Conservation (phyloP, 2,113 vertebrate genomes). For the Rhinichthys klamathensis region DNA sequence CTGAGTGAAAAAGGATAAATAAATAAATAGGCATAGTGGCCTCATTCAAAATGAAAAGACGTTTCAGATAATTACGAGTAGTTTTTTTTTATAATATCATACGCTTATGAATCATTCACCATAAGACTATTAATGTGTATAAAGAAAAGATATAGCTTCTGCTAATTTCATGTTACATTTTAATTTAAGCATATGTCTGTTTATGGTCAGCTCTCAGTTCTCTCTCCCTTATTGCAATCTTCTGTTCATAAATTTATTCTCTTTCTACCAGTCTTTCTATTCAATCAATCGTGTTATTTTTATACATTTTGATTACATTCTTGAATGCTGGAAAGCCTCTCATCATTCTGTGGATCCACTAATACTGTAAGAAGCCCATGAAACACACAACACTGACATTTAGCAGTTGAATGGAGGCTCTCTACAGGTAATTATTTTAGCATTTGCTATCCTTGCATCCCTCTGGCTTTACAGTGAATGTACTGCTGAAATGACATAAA, state of each 20-base stretch:
- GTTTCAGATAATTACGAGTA: not conserved
- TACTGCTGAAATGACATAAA: constrained; percentile 14
- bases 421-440: constrained; percentile 40
- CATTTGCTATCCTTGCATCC: constrained; percentile 32
- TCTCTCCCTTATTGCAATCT: not conserved
- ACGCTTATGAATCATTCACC: not conserved
- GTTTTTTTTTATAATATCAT: not conserved
- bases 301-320: not conserved
- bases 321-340: not conserved
- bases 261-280: not conserved
- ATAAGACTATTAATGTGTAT: not conserved
- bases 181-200: constrained; percentile 42
- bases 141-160: too few species aligned
- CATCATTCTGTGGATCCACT: not conserved
- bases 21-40: not conserved
- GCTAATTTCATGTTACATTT: not conserved
- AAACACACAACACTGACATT: constrained; percentile 32
- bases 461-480: not conserved
- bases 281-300: constrained; percentile 6
- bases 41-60: not conserved
- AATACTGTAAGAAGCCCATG: not conserved
- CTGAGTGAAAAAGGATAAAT: not conserved
- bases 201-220: constrained; percentile 61
- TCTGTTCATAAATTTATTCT: not conserved
- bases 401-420: constrained; percentile 34